A percentile compares a stretch with the other conserved stretches of the same genome.
phyloP scores from a whole-genome alignment of 2,113 vertebrate genomes.

The Oxyruncus cristatus region DNA sequence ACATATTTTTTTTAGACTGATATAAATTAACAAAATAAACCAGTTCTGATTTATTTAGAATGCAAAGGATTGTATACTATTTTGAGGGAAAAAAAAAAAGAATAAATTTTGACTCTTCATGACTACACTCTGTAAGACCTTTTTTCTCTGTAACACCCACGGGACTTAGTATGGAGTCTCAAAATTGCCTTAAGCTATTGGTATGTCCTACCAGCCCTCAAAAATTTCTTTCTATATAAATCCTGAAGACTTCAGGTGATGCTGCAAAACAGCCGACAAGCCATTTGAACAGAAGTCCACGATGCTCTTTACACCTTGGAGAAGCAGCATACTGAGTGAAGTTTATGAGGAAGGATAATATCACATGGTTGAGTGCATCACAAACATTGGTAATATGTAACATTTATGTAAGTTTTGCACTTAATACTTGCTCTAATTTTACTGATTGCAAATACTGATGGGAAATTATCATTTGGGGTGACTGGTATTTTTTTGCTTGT shows the following conservation, averaged over 20 bases:
- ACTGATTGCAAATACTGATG: background rate
- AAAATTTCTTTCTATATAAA: background rate
- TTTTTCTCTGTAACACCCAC: background rate
- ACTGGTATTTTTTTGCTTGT: background rate
- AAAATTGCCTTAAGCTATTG: background rate
- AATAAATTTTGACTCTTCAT: background rate
- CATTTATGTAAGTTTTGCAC: background rate
- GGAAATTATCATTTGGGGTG: background rate
- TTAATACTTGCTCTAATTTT: background rate
- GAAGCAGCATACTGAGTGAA: background rate
- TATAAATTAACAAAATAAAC: background rate
- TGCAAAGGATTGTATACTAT: background rate
- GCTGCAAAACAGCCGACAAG: background rate
- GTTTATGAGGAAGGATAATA: background rate
- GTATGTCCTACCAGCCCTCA: background rate
- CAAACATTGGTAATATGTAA: background rate
- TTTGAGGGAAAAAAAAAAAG: background rate
- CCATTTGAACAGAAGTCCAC: background rate
- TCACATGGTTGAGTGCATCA: background rate
- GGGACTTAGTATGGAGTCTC: background rate
- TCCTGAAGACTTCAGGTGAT: background rate
- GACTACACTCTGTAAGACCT: accelerated
- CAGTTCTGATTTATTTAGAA: background rate
- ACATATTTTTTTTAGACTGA: background rate
- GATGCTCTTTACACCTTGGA: background rate